Conservation (phyloP, 2,113 vertebrate species). For the Eleginops maclovinus region DNA sequence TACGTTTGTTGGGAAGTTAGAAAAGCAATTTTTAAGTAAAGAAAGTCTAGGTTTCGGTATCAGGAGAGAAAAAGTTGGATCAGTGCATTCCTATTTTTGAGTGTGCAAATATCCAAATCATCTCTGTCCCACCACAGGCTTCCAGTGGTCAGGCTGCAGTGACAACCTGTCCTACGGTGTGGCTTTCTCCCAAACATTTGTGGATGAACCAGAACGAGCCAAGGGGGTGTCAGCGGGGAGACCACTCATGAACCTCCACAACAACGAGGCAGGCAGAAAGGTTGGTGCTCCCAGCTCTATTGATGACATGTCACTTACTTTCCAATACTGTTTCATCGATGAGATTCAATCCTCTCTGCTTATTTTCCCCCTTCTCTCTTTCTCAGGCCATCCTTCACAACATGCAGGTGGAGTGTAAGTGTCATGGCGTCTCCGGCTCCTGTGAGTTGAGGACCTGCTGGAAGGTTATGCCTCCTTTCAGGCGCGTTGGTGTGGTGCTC, state of each 20-base stretch:
- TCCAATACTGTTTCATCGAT: neutral
- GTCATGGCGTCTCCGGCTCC: slow-evolving; percentile 83
- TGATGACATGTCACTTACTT: neutral
- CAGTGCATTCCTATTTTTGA: too few species aligned
- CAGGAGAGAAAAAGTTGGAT: too few species aligned
- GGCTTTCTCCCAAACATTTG: slow-evolving; percentile 87
- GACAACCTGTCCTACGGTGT: slow-evolving; percentile 84
- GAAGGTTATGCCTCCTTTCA: slow-evolving; percentile 86
- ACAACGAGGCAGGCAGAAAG: slow-evolving; percentile 85
- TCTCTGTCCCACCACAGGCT: slow-evolving; percentile 71
- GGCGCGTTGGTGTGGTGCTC: slow-evolving; percentile 77
- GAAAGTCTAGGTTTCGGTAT: too few species aligned
- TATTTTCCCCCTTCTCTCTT: neutral
- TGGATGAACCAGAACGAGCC: slow-evolving; percentile 84
- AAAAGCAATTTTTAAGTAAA: too few species aligned
- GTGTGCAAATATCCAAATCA: neutral
- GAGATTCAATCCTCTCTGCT: too few species aligned
- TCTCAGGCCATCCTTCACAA: slow-evolving; percentile 84
- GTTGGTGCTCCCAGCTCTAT: slow-evolving; percentile 41
- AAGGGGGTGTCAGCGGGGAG: slow-evolving; percentile 77
- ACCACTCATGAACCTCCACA: slow-evolving; percentile 85
- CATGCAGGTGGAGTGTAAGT: slow-evolving; percentile 86
- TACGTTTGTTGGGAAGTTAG: too few species aligned
- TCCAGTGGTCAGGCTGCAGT: slow-evolving; percentile 88
- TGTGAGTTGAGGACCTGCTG: slow-evolving; percentile 85